Base-by-base conservation (phyloP, 2,797 vertebrate genomes). In the Anolis apletophallus region DNA sequence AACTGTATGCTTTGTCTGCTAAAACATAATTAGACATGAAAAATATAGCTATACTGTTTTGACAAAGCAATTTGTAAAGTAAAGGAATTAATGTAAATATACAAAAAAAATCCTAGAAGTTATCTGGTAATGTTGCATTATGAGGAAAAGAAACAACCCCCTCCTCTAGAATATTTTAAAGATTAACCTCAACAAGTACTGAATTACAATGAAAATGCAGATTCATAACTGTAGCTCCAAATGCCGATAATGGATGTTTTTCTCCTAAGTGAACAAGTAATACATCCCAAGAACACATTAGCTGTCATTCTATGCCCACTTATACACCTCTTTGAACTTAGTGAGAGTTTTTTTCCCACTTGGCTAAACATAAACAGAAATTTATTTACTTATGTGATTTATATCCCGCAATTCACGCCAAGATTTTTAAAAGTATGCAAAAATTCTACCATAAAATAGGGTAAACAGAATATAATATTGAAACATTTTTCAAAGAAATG, bases 221-320 rank as follows among this genome's bases (percentile, higher is more conserved):
- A 67, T 52, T n/a, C 23, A 36, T 55, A 55, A 5, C 46, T 88
- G 16, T 87, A 81, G 57, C 46, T 88, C 81, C 76, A 54, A 52
- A 50, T 17, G 12, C 52, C 19, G 29, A 34, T 64, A 78, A 55
- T 29, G 1, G 64, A 59, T 54, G 5, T 29, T 61, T 61, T 61
- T 40, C 26, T 8, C 5, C 17, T 54, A 50, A 55, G 34, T 79
- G 50, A 50, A 36, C 12, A 71, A 79, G 26, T n/a, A 46, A 40
- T 78, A 55, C 17, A 32, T 71, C 79, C 17, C 32, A 72, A 57
- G 32, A 5, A 72, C 21, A 2, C 29, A 19, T 32, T n/a, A 64
- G n/a, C 78, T 64, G 57, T 23, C 57, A 5, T 57, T n/a, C 32
- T 78, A 6, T 23, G 6, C 55, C 69, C 34, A 19, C 32, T 19